These are phyloP conservation scores for Paralinhomoeus sp. DNA, from an alignment of 2,888 invertebrate species.

Conservation along the genomic window DNA sequence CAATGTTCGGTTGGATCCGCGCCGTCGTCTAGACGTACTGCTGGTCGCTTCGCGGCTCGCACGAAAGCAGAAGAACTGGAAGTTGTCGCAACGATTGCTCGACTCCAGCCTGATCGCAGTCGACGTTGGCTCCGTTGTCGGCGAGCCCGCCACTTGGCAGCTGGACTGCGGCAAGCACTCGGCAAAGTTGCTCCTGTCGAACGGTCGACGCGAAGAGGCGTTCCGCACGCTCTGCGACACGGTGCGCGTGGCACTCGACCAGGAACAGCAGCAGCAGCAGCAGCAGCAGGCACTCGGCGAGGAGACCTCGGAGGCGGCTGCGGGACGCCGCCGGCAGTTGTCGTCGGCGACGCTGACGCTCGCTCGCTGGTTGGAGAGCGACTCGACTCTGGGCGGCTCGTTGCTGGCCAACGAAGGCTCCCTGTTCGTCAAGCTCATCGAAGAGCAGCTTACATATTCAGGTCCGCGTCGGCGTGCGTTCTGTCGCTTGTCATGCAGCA, in stretches of 20 bases:
- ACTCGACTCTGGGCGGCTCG: constrained; percentile 1
- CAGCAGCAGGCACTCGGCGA: background rate
- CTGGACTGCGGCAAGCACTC: background rate
- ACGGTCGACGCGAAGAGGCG: background rate
- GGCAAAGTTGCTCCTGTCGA: background rate
- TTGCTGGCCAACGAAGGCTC: constrained; percentile 1
- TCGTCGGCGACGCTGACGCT: constrained; percentile 21
- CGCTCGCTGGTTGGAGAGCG: constrained; percentile 21
- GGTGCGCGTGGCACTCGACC: background rate
- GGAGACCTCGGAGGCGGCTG: background rate
- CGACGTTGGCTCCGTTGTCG: too few relatives aligned
- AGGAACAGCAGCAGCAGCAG: background rate
- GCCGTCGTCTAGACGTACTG: background rate
- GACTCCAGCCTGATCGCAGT: too few relatives aligned
- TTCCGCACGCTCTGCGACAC: background rate
- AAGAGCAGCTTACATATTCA: constrained; percentile 2
- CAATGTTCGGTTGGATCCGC: background rate
- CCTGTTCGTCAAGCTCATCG: constrained; percentile 3
- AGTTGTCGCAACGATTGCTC: too few relatives aligned
- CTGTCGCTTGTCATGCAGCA: too few relatives aligned
- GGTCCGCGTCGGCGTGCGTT: background rate
- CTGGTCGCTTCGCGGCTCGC: constrained; percentile 1
- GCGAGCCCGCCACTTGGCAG: background rate
- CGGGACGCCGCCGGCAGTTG: background rate
- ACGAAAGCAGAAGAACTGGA: background rate